Percentiles rank a stretch among this genome's conserved stretches.
phyloP scores from a whole-genome alignment of 2,797 vertebrate species.

The Etheostoma nigrum region DNA sequence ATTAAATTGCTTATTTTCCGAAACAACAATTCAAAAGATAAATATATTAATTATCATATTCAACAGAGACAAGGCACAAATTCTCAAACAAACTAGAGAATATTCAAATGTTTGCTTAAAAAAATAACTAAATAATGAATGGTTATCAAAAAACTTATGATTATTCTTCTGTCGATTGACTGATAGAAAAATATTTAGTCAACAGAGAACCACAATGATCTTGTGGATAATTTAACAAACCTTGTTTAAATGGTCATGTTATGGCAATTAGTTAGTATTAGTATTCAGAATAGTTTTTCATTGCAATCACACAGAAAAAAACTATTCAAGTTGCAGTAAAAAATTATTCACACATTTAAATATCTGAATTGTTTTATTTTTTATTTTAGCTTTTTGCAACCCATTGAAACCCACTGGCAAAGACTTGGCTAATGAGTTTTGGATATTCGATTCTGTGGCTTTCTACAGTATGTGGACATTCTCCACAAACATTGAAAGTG shows the following conservation, averaged over 20 bases:
- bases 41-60: no score
- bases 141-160: not conserved
- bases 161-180: not conserved
- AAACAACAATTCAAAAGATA: no score
- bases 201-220: not conserved
- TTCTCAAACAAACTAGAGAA: not conserved
- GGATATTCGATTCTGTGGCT: not conserved
- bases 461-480: not conserved
- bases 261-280: no score
- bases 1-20: not conserved
- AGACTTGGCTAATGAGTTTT: not conserved
- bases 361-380: not conserved
- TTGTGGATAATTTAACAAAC: slow-evolving; percentile 2
- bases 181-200: not conserved
- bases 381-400: not conserved
- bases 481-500: not conserved
- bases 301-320: not conserved
- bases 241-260: no score
- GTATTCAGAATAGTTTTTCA: not conserved
- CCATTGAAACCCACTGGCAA: not conserved
- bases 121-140: not conserved
- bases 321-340: not conserved
- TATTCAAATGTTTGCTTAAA: not conserved
- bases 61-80: not conserved
- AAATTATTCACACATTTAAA: not conserved